phyloP scores from a whole-genome alignment of 2,888 invertebrate genomes.

The Agrochola lota region DNA sequence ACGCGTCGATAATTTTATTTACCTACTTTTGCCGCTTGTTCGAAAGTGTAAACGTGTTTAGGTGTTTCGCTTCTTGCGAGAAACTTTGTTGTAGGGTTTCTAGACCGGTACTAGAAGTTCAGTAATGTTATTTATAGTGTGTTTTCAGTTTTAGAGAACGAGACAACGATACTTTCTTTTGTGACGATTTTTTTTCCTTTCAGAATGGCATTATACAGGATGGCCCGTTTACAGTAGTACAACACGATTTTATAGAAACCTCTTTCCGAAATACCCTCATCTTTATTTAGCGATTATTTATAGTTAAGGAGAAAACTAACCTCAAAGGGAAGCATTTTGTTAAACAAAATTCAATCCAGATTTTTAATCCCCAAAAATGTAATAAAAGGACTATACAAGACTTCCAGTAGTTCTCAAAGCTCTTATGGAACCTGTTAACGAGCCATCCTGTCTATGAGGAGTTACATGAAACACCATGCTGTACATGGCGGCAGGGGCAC shows the following conservation, averaged over 20 bases:
- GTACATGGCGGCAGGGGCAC: too few species aligned
- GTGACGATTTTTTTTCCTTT: too few species aligned
- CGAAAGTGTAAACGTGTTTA: constrained; percentile 40
- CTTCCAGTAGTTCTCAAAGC: too few species aligned
- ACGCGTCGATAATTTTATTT: constrained; percentile 47
- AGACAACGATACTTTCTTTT: background rate
- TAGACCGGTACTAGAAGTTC: constrained; percentile 2
- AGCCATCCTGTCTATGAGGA: background rate
- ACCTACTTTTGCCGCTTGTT: constrained; percentile 19
- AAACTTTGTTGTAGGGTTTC: constrained; percentile 19
- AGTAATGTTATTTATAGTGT: constrained; percentile 3
- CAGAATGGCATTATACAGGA: too few species aligned
- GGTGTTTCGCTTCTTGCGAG: background rate
- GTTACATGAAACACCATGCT: background rate
- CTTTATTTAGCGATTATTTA: background rate
- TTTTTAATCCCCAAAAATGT: background rate
- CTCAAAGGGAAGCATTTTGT: background rate
- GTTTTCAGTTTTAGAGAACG: constrained; percentile 1
- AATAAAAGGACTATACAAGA: background rate
- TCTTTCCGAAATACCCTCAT: background rate
- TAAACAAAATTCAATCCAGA: background rate
- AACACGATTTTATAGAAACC: background rate
- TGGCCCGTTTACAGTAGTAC: background rate
- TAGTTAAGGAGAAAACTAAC: background rate
- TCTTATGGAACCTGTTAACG: background rate